phyloP scores from a whole-genome alignment of 1,140 invertebrate species.

The Drosophila aff. region DNA sequence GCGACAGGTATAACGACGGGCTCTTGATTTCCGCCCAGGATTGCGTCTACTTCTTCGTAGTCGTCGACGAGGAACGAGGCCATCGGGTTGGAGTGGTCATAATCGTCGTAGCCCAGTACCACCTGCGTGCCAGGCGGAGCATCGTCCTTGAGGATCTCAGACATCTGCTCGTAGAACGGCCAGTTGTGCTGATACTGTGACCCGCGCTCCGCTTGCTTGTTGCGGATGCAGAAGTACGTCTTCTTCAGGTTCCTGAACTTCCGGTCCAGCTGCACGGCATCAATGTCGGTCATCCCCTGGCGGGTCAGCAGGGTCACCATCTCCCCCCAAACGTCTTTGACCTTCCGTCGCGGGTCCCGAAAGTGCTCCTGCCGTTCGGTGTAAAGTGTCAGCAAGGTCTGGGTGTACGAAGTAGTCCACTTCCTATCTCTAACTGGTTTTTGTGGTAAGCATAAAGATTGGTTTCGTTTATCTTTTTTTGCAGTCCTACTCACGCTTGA shows the following conservation, averaged over 20 bases:
- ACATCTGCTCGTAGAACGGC: conserved; percentile 28
- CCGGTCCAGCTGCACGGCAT: conserved; percentile 23
- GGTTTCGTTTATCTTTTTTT: not conserved
- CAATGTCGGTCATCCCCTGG: conserved; percentile 19
- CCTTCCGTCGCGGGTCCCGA: conserved; percentile 6
- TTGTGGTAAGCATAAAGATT: not conserved
- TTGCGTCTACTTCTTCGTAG: not conserved
- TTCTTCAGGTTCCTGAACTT: conserved; percentile 41
- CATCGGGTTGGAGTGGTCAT: not conserved
- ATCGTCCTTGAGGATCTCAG: conserved; percentile 6
- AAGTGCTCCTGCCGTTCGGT: conserved; percentile 1
- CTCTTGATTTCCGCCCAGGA: not conserved
- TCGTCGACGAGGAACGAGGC: not conserved
- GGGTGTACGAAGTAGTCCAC: conserved; percentile 13
- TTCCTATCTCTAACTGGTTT: conserved; percentile 12
- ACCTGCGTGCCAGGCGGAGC: conserved; percentile 9
- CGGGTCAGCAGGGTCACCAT: conserved; percentile 3
- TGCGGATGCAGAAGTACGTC: conserved; percentile 21
- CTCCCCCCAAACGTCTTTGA: conserved; percentile 26
- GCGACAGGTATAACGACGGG: not conserved
- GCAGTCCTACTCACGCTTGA: conserved; percentile 2
- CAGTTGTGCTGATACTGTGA: conserved; percentile 9
- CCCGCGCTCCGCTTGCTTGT: not conserved
- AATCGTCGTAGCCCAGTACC: conserved; percentile 1
- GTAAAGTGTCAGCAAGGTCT: conserved; percentile 9